These are phyloP conservation scores for Cheiracanthium punctorium DNA, from an alignment of 2,888 invertebrate genomes.

Conservation along the genomic window DNA sequence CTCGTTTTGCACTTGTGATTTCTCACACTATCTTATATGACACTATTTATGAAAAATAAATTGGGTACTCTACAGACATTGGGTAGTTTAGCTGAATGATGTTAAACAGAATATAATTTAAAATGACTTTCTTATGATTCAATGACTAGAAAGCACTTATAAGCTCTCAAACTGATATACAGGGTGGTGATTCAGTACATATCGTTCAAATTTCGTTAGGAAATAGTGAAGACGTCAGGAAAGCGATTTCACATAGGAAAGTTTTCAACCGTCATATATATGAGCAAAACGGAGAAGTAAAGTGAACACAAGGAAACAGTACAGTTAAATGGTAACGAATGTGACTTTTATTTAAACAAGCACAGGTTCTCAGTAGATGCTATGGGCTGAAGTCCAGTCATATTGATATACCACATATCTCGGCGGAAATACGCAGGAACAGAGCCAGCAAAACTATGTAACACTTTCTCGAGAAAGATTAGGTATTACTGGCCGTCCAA, in stretches of 20 bases:
- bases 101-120: too few relatives aligned
- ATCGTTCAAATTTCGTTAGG: background rate
- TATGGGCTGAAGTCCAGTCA: background rate
- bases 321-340: background rate
- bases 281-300: background rate
- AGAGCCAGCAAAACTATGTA: background rate
- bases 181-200: background rate
- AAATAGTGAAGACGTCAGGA: background rate
- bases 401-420: background rate
- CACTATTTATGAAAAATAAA: too few relatives aligned
- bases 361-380: background rate
- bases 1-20: too few relatives aligned
- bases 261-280: background rate
- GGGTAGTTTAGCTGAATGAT: too few relatives aligned
- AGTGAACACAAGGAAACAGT: too few relatives aligned
- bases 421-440: too few relatives aligned
- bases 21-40: too few relatives aligned
- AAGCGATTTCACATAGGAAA: background rate
- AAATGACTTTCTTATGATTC: too few relatives aligned
- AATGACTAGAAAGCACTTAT: too few relatives aligned
- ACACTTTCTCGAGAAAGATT: background rate
- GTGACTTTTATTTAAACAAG: background rate
- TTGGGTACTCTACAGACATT: too few relatives aligned
- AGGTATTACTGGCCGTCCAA: background rate
- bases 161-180: too few relatives aligned